Evolutionary conservation across 2,888 invertebrate genomes (phyloP).

Genomic region (Drosophila anomalata): DNA sequence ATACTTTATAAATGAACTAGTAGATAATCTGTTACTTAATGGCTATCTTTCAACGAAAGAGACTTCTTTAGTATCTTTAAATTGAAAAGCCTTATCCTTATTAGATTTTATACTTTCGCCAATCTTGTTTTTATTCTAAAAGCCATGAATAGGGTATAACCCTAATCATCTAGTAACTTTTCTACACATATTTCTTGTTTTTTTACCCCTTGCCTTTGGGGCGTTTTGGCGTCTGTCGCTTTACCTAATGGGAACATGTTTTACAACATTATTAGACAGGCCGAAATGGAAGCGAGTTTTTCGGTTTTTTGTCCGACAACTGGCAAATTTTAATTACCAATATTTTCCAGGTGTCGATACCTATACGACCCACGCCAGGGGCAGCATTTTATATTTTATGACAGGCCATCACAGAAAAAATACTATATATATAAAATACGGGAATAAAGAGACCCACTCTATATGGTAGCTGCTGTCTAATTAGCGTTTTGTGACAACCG

Average conservation of each 20-base stretch:
- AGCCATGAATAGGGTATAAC: slow-evolving; percentile 22
- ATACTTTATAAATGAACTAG: not conserved
- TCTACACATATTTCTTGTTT: slow-evolving; percentile 11
- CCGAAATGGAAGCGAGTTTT: slow-evolving; percentile 36
- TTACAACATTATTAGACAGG: slow-evolving; percentile 77
- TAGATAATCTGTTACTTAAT: not conserved
- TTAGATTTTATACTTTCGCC: too few species aligned
- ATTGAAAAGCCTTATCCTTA: too few species aligned
- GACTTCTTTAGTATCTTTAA: too few species aligned
- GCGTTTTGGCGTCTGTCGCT: slow-evolving; percentile 58
- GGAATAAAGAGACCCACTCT: slow-evolving; percentile 20
- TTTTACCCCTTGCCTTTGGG: slow-evolving; percentile 54
- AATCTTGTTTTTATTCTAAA: too few species aligned
- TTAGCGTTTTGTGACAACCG: slow-evolving; percentile 57
- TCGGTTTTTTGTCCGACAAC: slow-evolving; percentile 18
- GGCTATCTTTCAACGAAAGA: too few species aligned
- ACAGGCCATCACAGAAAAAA: slow-evolving; percentile 52
- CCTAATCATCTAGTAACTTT: slow-evolving; percentile 12
- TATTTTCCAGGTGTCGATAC: slow-evolving; percentile 73
- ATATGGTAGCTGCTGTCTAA: slow-evolving; percentile 49
- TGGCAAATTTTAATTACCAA: slow-evolving; percentile 75
- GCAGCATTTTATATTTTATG: slow-evolving; percentile 70
- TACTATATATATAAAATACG: slow-evolving; percentile 6
- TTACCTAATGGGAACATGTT: slow-evolving; percentile 70
- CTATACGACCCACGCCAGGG: slow-evolving; percentile 58